These are phyloP conservation scores for Botia almorhae DNA, from an alignment of 2,797 vertebrate species.

Conservation along the genomic window DNA sequence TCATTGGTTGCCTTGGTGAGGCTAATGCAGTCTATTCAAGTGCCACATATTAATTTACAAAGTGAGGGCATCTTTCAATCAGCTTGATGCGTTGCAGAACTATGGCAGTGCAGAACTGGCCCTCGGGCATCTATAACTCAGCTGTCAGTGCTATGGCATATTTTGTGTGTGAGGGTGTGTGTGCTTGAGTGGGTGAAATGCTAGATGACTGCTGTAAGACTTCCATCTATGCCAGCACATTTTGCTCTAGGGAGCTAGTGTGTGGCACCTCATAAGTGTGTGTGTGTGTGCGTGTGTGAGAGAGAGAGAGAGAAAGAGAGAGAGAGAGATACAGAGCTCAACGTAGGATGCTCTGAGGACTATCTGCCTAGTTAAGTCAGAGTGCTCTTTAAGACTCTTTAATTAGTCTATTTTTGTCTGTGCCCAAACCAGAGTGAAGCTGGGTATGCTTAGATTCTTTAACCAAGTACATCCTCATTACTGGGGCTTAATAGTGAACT, in stretches of 20 bases:
- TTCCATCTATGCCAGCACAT: constrained; percentile 25
- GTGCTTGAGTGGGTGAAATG: constrained; percentile 6
- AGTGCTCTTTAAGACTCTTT: constrained; percentile 74
- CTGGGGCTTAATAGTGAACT: constrained; percentile 42
- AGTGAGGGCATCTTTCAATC: constrained; percentile 35
- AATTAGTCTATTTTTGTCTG: constrained; percentile 80
- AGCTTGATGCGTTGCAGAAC: constrained; percentile 15
- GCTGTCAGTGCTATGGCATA: background rate
- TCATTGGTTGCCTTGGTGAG: constrained; percentile 69
- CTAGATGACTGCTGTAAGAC: constrained; percentile 71
- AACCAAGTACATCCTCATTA: constrained; percentile 60
- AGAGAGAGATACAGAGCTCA: background rate
- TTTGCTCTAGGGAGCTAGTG: constrained; percentile 7
- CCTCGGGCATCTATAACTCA: background rate
- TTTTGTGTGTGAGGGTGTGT: background rate
- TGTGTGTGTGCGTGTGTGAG: background rate
- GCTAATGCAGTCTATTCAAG: constrained; percentile 48
- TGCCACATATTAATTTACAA: constrained; percentile 50
- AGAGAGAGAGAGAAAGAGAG: background rate
- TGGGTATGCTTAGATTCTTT: constrained; percentile 70
- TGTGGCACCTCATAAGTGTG: background rate
- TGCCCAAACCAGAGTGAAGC: constrained; percentile 60
- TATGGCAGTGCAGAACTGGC: background rate
- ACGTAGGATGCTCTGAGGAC: constrained; percentile 66
- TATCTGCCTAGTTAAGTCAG: constrained; percentile 77